These are phyloP conservation scores for Listronotus oregonensis DNA, from an alignment of 1,140 invertebrate species.

Conservation along the genomic window DNA sequence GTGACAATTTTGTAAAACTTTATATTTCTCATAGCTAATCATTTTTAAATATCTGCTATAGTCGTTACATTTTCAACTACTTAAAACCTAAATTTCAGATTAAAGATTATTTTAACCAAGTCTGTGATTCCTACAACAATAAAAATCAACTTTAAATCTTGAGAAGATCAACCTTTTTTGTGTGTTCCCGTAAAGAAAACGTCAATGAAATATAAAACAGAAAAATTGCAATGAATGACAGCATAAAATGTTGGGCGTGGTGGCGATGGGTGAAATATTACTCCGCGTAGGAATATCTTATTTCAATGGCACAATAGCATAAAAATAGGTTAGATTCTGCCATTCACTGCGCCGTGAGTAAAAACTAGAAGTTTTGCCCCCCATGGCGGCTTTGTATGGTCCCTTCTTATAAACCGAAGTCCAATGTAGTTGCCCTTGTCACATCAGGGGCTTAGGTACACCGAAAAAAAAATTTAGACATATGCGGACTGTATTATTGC, in stretches of 20 bases:
- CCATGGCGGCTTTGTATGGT: constrained; percentile 47
- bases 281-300: constrained; percentile 51
- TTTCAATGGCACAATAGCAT: constrained; percentile 48
- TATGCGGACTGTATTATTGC: no score
- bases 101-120: no score
- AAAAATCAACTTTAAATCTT: no score
- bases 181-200: constrained; percentile 29
- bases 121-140: no score
- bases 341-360: constrained; percentile 51
- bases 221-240: constrained; percentile 49
- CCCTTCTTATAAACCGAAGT: constrained; percentile 31
- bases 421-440: constrained; percentile 31
- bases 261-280: constrained; percentile 51
- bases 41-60: no score
- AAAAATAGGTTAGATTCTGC: constrained; percentile 47
- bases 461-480: not conserved
- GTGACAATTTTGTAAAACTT: no score
- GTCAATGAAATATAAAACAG: constrained; percentile 47
- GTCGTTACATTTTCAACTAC: no score
- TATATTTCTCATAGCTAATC: no score
- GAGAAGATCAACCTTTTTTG: no score
- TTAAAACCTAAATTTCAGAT: no score
- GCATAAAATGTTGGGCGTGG: constrained; percentile 49
- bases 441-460: constrained; percentile 5
- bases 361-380: constrained; percentile 53